Base-by-base conservation (phyloP, 2,113 vertebrate genomes). In the Triplophysa tibetana region DNA sequence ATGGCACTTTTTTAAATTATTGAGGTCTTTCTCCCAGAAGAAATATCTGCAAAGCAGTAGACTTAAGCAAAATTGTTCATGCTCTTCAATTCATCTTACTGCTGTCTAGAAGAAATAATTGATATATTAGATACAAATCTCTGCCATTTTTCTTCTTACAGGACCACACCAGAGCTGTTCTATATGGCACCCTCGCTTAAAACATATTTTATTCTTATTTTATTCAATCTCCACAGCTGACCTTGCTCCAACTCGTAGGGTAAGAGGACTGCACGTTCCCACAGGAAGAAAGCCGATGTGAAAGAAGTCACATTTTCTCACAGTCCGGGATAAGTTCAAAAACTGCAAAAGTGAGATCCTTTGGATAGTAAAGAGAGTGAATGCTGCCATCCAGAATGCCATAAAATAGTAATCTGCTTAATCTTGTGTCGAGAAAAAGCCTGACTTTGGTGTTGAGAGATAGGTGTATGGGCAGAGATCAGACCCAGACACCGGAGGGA, bases 341-440 rank as follows among this genome's bases (percentile, higher is more conserved):
- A 43, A 60, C 60, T 43, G 16, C 43, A 26, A 52, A n/a, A 75
- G 33, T 48, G 50, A 58, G 54, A 12, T 69, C 24, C 43, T 62
- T 70, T 50, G 54, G 12, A 29, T 29, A 26, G 58, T 43, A 61
- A 66, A 61, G 24, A 79, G 41, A 60, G 58, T 58, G 19, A 33
- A 43, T 73, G 56, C 21, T 14, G 29, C 33, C 26, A 38, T 80
- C 50, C 33, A 78, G 69, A 70, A 80, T 69, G 38, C 68, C n/a
- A 17, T 76, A 61, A 63, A 81, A 83, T 63, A 81, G 70, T 76
- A 81, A 81, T 85, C 79, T 79, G 66, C 81, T 70, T 83, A 81
- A 83, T 83, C 79, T 52, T 70, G 38, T 70, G 65, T 60, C 81
- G 70, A 69, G 69, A n/a, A 75, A 81, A 75, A 75, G 48, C 29